Evolutionary conservation across 2,888 invertebrate genomes (phyloP), one percentile per base, ranked within the genome.

Genomic region (Mesochorus sp.): DNA sequence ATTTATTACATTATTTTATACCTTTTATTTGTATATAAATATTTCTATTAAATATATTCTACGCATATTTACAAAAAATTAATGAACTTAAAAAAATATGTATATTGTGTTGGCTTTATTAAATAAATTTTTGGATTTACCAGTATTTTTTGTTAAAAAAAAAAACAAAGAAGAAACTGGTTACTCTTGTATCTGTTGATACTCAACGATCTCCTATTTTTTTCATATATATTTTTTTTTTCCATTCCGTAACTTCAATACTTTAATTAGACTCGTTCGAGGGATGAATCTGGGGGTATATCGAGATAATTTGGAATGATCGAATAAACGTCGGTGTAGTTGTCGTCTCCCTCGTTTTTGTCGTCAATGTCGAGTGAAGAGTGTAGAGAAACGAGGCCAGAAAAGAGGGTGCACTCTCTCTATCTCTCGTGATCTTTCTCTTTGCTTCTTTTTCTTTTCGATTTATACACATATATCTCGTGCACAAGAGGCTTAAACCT

Each of bases 241-340:
- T 67, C 28, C 17, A 19, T 42, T 31, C 70, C 24, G 6, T 6
- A 26, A 26, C 57, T 12, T 39, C 57, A 39, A 68, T 57, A 68
- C 73, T 78, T 62, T 64, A 78, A 78, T 78, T 78, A 73, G 64
- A 64, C 68, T 68, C 51, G 19, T 68, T 31, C 24, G n/a, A 4
- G 34, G 17, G 73, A 14, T 42, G 47, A 44, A 14, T 37, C 34
- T 51, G 59, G 47, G 68, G 72, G n/a, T n/a, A n/a, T 81, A 76
- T 83, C 76, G 73, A 70, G 75, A 85, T 87, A 85, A 86, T 85
- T 85, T 83, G 44, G 82, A 86, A 85, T 84, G 85, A 86, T 84
- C 80, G 84, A 86, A 87, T 85, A 82, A 86, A 85, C 84, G 85
- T 84, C 82, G 78, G 76, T n/a, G n/a, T 53, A n/a, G 79, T 75